phyloP scores from a whole-genome alignment of 2,113 vertebrate genomes.

The Mastomys natalensis region DNA sequence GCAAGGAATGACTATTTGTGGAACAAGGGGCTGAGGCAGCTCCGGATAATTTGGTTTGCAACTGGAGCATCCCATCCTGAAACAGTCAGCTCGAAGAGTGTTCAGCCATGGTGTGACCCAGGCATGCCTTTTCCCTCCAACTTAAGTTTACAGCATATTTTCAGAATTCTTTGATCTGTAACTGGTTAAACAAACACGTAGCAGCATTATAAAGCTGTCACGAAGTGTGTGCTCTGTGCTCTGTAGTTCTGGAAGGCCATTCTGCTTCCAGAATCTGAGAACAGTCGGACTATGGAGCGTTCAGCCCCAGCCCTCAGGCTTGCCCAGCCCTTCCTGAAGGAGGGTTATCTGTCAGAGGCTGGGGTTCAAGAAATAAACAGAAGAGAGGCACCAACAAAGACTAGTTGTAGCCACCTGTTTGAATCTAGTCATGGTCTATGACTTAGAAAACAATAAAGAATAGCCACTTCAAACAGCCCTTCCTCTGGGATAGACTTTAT shows the following conservation, averaged over 20 bases:
- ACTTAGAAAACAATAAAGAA: background rate
- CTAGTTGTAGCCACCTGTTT: background rate
- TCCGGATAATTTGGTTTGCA: background rate
- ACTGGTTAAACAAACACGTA: background rate
- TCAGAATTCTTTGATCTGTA: slow-evolving; percentile 2
- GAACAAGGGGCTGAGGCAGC: background rate
- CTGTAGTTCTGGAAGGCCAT: background rate
- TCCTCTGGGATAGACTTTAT: background rate
- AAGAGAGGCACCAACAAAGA: background rate
- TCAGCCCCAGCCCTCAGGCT: background rate
- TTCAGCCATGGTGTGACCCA: too few relatives aligned
- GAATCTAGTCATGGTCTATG: background rate
- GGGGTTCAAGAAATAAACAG: slow-evolving; percentile 31
- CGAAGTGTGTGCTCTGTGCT: too few relatives aligned
- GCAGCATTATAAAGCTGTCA: background rate
- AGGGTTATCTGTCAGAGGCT: background rate
- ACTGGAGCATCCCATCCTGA: background rate
- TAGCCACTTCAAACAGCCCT: background rate
- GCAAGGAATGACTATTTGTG: background rate
- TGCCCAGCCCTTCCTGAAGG: background rate
- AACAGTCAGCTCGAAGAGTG: background rate
- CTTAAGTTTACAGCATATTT: background rate
- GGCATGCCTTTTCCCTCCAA: background rate
- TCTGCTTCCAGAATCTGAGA: background rate
- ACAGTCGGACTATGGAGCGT: background rate